Conservation (phyloP, 2,888 invertebrate species). For the Scelioninae gen. 1 region DNA sequence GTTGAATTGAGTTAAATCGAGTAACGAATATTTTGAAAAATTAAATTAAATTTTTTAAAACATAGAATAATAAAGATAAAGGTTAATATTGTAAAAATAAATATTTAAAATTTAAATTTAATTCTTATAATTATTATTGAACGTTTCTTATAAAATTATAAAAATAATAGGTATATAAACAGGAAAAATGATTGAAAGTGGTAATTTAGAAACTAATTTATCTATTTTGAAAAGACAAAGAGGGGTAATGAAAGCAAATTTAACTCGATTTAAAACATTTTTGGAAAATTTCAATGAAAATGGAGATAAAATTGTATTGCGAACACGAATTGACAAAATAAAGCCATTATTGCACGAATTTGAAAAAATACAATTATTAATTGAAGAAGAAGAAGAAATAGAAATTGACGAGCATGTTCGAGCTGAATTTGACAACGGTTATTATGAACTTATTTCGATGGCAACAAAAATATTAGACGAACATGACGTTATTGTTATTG, state of each 20-base stretch:
- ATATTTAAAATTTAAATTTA: neutral
- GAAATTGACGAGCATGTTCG: slow-evolving; percentile 1
- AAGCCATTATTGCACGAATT: neutral
- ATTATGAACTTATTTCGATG: slow-evolving; percentile 9
- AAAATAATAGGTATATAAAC: neutral
- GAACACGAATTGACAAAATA: slow-evolving; percentile 2
- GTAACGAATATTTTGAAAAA: neutral
- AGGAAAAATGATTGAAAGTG: neutral
- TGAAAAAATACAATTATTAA: slow-evolving; percentile 12
- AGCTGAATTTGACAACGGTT: neutral
- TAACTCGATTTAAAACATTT: slow-evolving; percentile 18
- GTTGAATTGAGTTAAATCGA: neutral
- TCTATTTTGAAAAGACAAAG: slow-evolving; percentile 7
- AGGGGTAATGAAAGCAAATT: slow-evolving; percentile 20
- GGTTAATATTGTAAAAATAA: neutral
- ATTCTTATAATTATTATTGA: neutral
- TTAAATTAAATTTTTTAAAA: neutral
- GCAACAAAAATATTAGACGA: neutral
- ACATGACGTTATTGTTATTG: neutral
- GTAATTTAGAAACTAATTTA: slow-evolving; percentile 9
- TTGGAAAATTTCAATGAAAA: neutral
- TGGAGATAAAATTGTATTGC: neutral
- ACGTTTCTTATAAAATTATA: neutral
- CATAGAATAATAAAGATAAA: neutral
- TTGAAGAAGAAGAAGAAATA: slow-evolving; percentile 8